Conservation (phyloP, 1,140 invertebrate genomes). For the Drosophila tropicalis region DNA sequence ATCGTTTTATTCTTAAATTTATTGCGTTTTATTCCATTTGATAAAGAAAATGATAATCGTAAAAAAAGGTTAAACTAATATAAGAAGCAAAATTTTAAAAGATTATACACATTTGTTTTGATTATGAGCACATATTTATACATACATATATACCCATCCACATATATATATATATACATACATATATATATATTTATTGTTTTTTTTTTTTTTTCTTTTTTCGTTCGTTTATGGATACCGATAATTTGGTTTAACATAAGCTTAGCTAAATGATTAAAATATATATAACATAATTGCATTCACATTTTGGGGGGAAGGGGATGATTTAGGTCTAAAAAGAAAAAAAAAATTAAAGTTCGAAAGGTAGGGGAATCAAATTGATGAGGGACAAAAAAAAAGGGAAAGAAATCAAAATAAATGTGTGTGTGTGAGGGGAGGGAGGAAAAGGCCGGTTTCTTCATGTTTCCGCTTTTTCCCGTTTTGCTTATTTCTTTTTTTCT, state of each 20-base stretch:
- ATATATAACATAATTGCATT: slow-evolving; percentile 19
- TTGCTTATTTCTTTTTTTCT: background rate
- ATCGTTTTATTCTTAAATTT: background rate
- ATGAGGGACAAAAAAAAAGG: background rate
- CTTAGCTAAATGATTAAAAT: slow-evolving; percentile 23
- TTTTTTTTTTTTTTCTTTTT: background rate
- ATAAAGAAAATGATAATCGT: slow-evolving; percentile 14
- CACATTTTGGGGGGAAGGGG: background rate
- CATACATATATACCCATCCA: background rate
- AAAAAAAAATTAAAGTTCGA: background rate
- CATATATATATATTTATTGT: background rate
- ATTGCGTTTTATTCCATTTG: slow-evolving; percentile 2
- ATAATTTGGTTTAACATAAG: background rate
- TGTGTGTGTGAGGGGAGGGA: background rate
- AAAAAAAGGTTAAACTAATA: slow-evolving; percentile 4
- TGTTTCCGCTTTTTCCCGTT: background rate
- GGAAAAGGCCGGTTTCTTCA: background rate
- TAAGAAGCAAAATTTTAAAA: slow-evolving; percentile 3
- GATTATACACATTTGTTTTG: background rate
- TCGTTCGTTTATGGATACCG: background rate
- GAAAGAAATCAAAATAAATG: background rate
- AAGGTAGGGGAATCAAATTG: background rate
- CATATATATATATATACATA: slow-evolving; percentile 1
- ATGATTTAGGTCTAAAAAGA: background rate
- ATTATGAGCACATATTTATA: background rate